Evolutionary conservation across 1,140 invertebrate genomes (phyloP).

Genomic region (Bemisia tabaci): DNA sequence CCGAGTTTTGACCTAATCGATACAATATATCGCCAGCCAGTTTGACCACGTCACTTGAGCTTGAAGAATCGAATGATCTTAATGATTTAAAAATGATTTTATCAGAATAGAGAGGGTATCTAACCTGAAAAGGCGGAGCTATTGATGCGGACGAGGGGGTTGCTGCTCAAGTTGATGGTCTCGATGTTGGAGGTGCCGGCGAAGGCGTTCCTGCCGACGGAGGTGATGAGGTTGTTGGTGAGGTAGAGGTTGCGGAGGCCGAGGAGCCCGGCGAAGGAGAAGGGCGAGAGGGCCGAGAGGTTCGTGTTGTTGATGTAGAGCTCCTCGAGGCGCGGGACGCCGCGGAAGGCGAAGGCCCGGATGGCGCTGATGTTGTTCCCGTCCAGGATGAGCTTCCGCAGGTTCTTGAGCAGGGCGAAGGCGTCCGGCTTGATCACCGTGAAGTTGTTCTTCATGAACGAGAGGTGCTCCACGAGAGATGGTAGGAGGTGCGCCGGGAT

Average conservation of each 20-base stretch:
- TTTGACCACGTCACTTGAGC: too few relatives aligned
- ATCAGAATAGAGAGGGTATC: too few relatives aligned
- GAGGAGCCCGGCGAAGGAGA: constrained; percentile 66
- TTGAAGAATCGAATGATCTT: too few relatives aligned
- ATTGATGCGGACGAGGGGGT: constrained; percentile 56
- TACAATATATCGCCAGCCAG: too few relatives aligned
- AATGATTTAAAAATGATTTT: too few relatives aligned
- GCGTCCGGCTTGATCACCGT: constrained; percentile 60
- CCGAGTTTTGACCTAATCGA: too few relatives aligned
- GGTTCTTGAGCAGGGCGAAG: constrained; percentile 50
- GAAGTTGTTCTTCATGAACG: constrained; percentile 65
- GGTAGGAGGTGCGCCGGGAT: neutral
- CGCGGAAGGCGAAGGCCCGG: constrained; percentile 67
- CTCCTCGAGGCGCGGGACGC: constrained; percentile 53
- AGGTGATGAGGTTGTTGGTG: constrained; percentile 59
- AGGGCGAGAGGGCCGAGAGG: constrained; percentile 53
- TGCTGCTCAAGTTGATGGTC: constrained; percentile 56
- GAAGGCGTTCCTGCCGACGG: constrained; percentile 64
- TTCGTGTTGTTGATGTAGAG: constrained; percentile 70
- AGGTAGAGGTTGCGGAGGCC: constrained; percentile 60
- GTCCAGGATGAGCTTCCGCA: constrained; percentile 60
- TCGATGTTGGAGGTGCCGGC: constrained; percentile 67
- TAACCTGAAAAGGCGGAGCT: constrained; percentile 20
- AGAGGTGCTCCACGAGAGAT: constrained; percentile 38
- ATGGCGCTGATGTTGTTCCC: constrained; percentile 65